These are phyloP conservation scores for Acholoe squamosa DNA, from an alignment of 2,888 invertebrate species.

Conservation along the genomic window DNA sequence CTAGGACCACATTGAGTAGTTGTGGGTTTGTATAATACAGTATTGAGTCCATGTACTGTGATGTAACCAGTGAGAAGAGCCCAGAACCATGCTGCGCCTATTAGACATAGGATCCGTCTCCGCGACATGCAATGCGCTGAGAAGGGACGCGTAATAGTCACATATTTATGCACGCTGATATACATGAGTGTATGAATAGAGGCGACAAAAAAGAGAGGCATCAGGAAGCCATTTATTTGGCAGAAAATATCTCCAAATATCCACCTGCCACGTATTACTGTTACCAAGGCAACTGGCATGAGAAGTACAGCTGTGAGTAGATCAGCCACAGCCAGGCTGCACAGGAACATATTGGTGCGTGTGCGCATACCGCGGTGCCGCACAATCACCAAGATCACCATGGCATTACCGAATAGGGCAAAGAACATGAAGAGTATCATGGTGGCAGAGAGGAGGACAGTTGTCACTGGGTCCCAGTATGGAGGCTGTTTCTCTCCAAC, in stretches of 20 bases:
- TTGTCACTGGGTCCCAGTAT: slow-evolving; percentile 71
- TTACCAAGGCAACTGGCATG: slow-evolving; percentile 83
- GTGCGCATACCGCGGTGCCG: slow-evolving; percentile 84
- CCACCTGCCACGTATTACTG: slow-evolving; percentile 82
- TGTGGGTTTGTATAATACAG: slow-evolving; percentile 76
- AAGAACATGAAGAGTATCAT: slow-evolving; percentile 81
- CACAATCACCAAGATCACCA: slow-evolving; percentile 83
- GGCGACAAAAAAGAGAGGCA: slow-evolving; percentile 82
- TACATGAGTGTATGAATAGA: slow-evolving; percentile 84
- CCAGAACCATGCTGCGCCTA: slow-evolving; percentile 83
- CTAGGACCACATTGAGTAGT: slow-evolving; percentile 84
- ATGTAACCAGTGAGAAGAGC: slow-evolving; percentile 81
- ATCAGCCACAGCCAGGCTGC: slow-evolving; percentile 84
- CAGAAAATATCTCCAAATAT: slow-evolving; percentile 81
- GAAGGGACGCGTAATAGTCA: slow-evolving; percentile 83
- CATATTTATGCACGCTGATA: slow-evolving; percentile 83
- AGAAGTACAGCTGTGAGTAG: slow-evolving; percentile 82
- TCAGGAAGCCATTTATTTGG: slow-evolving; percentile 83
- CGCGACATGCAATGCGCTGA: slow-evolving; percentile 80
- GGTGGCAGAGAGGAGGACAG: slow-evolving; percentile 77
- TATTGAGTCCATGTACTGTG: slow-evolving; percentile 81
- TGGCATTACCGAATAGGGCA: slow-evolving; percentile 82
- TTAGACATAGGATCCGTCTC: slow-evolving; percentile 81
- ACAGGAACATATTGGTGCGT: slow-evolving; percentile 84
- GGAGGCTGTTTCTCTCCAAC: not conserved